A percentile compares a stretch with the other conserved stretches of the same genome.
Conservation (phyloP, 2,113 vertebrate genomes). For the Hemicordylus capensis region DNA sequence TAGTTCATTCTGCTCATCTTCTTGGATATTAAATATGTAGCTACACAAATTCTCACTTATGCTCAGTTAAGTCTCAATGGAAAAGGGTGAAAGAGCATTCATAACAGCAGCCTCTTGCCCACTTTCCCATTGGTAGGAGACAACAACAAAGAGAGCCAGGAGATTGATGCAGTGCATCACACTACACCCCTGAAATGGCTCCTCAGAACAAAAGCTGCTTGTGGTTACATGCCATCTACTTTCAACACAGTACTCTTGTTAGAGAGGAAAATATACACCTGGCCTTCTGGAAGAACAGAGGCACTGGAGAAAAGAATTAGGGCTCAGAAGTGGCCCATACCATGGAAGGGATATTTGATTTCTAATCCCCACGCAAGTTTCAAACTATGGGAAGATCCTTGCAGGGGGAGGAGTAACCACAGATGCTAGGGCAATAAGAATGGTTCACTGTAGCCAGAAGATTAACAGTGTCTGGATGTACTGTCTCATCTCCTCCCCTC, state of each 20-base stretch:
- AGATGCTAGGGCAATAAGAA: background rate
- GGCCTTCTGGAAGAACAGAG: background rate
- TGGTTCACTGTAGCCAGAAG: background rate
- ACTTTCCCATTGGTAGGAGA: background rate
- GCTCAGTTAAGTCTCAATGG: background rate
- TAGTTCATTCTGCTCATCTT: conserved; percentile 10
- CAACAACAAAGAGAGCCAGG: background rate
- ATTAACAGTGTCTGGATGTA: background rate
- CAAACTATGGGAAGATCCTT: background rate
- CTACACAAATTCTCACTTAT: rapidly evolving
- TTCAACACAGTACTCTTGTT: background rate
- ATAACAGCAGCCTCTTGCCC: background rate
- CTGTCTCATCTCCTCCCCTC: background rate
- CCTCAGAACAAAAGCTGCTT: background rate
- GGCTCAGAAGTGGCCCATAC: background rate
- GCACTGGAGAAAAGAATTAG: background rate
- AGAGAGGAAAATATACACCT: background rate
- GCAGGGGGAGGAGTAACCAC: background rate
- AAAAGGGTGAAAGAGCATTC: background rate
- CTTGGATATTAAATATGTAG: conserved; percentile 20
- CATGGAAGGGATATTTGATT: background rate
- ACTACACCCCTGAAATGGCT: background rate
- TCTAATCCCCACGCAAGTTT: background rate
- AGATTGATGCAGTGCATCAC: background rate
- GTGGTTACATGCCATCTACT: background rate